A percentile compares a stretch with the other conserved stretches of the same genome.
phyloP scores from a whole-genome alignment of 2,888 invertebrate genomes.

The Cryptosula pallasiana region DNA sequence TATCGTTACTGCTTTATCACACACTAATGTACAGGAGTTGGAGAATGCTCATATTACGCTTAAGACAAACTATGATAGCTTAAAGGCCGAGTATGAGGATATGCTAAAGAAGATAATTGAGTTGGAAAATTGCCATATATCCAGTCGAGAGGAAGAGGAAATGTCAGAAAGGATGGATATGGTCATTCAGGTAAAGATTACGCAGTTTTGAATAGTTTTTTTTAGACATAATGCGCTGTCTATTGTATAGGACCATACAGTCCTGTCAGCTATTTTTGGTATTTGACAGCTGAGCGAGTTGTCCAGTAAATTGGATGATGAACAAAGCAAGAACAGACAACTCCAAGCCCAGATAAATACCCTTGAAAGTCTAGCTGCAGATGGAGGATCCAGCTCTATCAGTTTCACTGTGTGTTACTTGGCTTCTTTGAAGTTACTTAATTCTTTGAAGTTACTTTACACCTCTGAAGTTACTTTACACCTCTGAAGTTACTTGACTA shows the following conservation, averaged over 20 bases:
- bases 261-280: too few species aligned
- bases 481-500: too few species aligned
- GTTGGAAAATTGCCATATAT: slow-evolving; percentile 34
- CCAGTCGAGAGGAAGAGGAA: slow-evolving; percentile 32
- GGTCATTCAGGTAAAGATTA: slow-evolving; percentile 20
- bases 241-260: too few species aligned
- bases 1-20: too few species aligned
- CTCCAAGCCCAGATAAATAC: slow-evolving; percentile 7
- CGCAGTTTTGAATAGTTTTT: too few species aligned
- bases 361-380: slow-evolving; percentile 6
- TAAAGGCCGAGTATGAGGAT: slow-evolving; percentile 41
- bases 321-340: slow-evolving; percentile 1
- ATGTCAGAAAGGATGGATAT: neutral
- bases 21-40: slow-evolving; percentile 31
- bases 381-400: neutral
- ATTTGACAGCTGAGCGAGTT: slow-evolving; percentile 6
- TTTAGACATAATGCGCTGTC: too few species aligned
- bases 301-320: slow-evolving; percentile 11
- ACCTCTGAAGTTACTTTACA: too few species aligned
- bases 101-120: slow-evolving; percentile 35
- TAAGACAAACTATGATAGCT: slow-evolving; percentile 39
- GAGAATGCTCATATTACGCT: slow-evolving; percentile 32
- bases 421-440: too few species aligned
- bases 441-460: too few species aligned
- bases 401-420: too few species aligned